Percentiles rank a stretch among this genome's conserved stretches.
Evolutionary conservation across 1,140 invertebrate species (phyloP).

Genomic region (Piezodorus guildinii): DNA sequence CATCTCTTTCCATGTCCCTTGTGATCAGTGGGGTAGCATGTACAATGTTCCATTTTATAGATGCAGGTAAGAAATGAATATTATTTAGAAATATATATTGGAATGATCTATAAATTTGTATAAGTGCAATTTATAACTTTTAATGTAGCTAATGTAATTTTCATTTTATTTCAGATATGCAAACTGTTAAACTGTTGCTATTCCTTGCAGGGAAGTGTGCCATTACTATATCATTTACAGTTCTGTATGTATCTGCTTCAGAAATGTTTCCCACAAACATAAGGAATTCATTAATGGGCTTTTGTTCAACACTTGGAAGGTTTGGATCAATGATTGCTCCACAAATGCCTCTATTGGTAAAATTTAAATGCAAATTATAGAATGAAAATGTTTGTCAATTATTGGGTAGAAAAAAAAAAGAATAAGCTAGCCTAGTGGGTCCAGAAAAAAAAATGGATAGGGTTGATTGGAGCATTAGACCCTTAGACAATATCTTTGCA

Average conservation of each 20-base stretch:
- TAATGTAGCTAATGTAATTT: not conserved
- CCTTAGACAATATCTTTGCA: too few species aligned
- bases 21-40: constrained; percentile 26
- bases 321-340: constrained; percentile 53
- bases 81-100: not conserved
- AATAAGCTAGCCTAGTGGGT: too few species aligned
- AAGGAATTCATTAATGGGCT: constrained; percentile 49
- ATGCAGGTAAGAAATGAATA: constrained; percentile 21
- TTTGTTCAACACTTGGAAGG: constrained; percentile 58
- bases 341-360: constrained; percentile 51
- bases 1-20: constrained; percentile 23
- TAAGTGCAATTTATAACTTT: not conserved
- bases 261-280: constrained; percentile 60
- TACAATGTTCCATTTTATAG: constrained; percentile 25
- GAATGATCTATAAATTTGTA: constrained; percentile 10
- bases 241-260: constrained; percentile 55
- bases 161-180: not conserved
- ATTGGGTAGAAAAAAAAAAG: too few species aligned
- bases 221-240: constrained; percentile 55
- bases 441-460: too few species aligned
- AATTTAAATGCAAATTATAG: too few species aligned
- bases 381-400: too few species aligned
- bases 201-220: constrained; percentile 63
- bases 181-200: constrained; percentile 29
- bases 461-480: too few species aligned